A percentile compares a stretch with the other conserved stretches of the same genome.
phyloP scores from a whole-genome alignment of 2,797 vertebrate genomes.

The Phrynocephalus forsythii region DNA sequence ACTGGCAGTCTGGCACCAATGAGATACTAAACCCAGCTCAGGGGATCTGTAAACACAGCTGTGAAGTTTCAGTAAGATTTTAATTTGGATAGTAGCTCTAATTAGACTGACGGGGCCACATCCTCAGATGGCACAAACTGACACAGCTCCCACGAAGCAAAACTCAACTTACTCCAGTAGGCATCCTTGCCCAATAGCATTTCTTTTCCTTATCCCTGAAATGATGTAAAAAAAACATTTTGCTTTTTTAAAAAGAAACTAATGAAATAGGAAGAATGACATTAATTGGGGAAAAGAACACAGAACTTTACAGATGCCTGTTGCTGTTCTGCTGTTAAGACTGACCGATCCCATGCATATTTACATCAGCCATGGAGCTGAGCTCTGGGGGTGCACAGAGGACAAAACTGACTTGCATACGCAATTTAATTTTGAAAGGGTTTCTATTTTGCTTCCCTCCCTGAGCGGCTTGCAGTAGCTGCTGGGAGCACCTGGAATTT shows the following conservation, averaged over 20 bases:
- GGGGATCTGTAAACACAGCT: slow-evolving; percentile 33
- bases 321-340: background rate
- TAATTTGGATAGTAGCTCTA: slow-evolving; percentile 48
- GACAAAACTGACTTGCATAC: slow-evolving; percentile 71
- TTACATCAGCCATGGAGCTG: slow-evolving; percentile 44
- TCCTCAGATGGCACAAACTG: slow-evolving; percentile 14
- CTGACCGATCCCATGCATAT: slow-evolving; percentile 1
- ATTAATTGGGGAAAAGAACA: slow-evolving; percentile 22
- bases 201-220: background rate
- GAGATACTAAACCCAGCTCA: slow-evolving; percentile 1
- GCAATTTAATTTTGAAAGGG: slow-evolving; percentile 72
- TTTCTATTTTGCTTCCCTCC: slow-evolving; percentile 64
- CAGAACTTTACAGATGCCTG: slow-evolving; percentile 2
- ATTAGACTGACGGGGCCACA: slow-evolving; percentile 10
- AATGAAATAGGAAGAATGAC: background rate
- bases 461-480: slow-evolving; percentile 52
- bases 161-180: slow-evolving; percentile 21
- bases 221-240: background rate
- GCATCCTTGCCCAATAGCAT: background rate
- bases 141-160: fast-evolving
- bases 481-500: slow-evolving; percentile 72
- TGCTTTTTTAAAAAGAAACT: background rate
- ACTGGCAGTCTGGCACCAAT: background rate
- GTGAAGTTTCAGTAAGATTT: slow-evolving; percentile 44
- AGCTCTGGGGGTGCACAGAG: slow-evolving; percentile 46